Evolutionary conservation across 2,113 vertebrate genomes (phyloP), one percentile per base, ranked within the genome.

Genomic region (Hystrix cristata): DNA sequence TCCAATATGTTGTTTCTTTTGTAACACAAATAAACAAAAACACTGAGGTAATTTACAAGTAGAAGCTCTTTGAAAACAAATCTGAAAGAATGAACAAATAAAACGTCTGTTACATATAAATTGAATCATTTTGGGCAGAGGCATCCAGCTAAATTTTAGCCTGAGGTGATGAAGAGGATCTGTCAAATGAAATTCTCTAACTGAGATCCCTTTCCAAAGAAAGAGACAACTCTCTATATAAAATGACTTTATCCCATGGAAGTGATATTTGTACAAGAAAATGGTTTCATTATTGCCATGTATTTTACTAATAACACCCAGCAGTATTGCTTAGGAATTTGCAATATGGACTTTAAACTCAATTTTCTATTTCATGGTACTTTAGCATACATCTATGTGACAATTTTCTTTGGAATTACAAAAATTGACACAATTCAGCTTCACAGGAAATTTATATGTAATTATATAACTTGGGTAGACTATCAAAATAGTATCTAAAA

Each of bases 151-250:
- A 80, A 96, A 67, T 84, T 82, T 88, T 65, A 85, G 84, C 90
- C 87, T 90, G 76, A 87, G 31, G 27, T 95, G 55, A 95, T 74
- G 29, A 93, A 95, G 80, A 80, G 9, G 34, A 5, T 93, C 76
- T 93, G 64, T 93, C 87, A 88, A 97, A 94, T 96, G 78, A 95
- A 95, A 93, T 97, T 87, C 23, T 79, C 81, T 88, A 62, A 29
- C 19, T 69, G 94, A 78, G 59, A 34, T 81, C 46, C 64, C 57
- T 64, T 92, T 81, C 62, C 60, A 93, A 93, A 81, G 89, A 92
- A 94, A 97, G 57, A 62, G 31, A 81, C 10, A 80, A 86, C 43
- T 84, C 71, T 90, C 34, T 93, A 13, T 62, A 11, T 48, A 59
- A 80, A 88, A 97, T 95, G 62, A 72, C 38, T 95, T 95, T 46